Evolutionary conservation across 2,888 invertebrate species (phyloP).

Genomic region (Biston betularia): DNA sequence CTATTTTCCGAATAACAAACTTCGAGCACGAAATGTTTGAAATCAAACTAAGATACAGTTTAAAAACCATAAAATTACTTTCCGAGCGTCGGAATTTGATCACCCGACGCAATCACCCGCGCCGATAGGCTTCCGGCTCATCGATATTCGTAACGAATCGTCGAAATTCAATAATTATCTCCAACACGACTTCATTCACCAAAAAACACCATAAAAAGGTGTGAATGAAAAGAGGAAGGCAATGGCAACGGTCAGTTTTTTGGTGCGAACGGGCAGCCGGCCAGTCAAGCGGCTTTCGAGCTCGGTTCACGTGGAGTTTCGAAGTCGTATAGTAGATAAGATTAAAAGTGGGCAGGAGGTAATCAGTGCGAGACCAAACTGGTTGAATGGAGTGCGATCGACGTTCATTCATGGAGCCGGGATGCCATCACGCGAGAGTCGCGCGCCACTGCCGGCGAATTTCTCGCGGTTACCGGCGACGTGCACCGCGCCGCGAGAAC

Average conservation of each 20-base stretch:
- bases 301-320: constrained; percentile 64
- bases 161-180: constrained; percentile 85
- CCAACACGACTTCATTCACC: constrained; percentile 85
- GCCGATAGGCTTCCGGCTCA: constrained; percentile 82
- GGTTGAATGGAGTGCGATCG: constrained; percentile 72
- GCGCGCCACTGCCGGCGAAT: constrained; percentile 44
- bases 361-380: constrained; percentile 84
- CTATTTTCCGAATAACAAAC: constrained; percentile 32
- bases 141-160: constrained; percentile 86
- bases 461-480: constrained; percentile 39
- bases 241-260: constrained; percentile 75
- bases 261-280: constrained; percentile 57
- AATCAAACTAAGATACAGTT: constrained; percentile 68
- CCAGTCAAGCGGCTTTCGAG: constrained; percentile 55
- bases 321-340: constrained; percentile 79
- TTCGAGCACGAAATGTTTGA: constrained; percentile 51
- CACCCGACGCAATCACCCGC: constrained; percentile 78
- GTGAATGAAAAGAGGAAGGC: constrained; percentile 83
- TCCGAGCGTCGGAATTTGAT: constrained; percentile 78
- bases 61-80: constrained; percentile 85
- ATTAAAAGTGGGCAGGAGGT: constrained; percentile 76
- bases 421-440: constrained; percentile 78
- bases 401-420: constrained; percentile 77
- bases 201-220: constrained; percentile 82
- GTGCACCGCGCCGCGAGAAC: constrained; percentile 11